Conservation (phyloP, 2,888 invertebrate species). For the Brenthis daphne region DNA sequence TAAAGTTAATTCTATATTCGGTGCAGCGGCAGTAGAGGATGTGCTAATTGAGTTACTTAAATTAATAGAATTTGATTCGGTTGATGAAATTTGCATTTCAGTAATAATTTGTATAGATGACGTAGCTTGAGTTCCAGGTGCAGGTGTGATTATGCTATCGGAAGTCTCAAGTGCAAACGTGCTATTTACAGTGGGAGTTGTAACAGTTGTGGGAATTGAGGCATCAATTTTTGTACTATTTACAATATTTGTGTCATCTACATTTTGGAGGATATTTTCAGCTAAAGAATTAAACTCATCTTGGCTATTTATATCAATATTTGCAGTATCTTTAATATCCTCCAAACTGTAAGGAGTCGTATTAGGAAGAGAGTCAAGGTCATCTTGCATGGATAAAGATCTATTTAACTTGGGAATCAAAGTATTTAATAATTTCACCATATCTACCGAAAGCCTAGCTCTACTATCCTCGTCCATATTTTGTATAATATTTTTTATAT, state of each 20-base stretch:
- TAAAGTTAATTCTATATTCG: conserved; percentile 19
- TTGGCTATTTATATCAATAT: conserved; percentile 54
- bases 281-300: conserved; percentile 42
- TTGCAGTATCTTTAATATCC: conserved; percentile 74
- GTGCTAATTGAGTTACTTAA: conserved; percentile 8
- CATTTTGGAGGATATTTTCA: conserved; percentile 65
- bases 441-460: conserved; percentile 77
- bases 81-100: conserved; percentile 17
- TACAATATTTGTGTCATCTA: conserved; percentile 57
- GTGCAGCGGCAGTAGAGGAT: conserved; percentile 12
- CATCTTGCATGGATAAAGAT: conserved; percentile 59
- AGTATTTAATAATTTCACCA: conserved; percentile 75
- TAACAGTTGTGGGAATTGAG: conserved; percentile 46
- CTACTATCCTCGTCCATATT: conserved; percentile 73
- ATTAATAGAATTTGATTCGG: conserved; percentile 13
- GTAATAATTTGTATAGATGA: conserved; percentile 36
- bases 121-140: conserved; percentile 54
- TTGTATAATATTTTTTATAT: conserved; percentile 71
- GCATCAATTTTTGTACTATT: conserved; percentile 57
- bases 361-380: conserved; percentile 61
- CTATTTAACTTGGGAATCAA: conserved; percentile 75
- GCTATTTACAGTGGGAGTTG: conserved; percentile 62
- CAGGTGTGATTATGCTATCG: conserved; percentile 48
- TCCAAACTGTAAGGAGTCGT: conserved; percentile 79
- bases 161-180: conserved; percentile 41